A percentile compares a stretch with the other conserved stretches of the same genome.
Evolutionary conservation across 2,113 vertebrate genomes (phyloP).

Genomic region (Pseudorasbora parva): DNA sequence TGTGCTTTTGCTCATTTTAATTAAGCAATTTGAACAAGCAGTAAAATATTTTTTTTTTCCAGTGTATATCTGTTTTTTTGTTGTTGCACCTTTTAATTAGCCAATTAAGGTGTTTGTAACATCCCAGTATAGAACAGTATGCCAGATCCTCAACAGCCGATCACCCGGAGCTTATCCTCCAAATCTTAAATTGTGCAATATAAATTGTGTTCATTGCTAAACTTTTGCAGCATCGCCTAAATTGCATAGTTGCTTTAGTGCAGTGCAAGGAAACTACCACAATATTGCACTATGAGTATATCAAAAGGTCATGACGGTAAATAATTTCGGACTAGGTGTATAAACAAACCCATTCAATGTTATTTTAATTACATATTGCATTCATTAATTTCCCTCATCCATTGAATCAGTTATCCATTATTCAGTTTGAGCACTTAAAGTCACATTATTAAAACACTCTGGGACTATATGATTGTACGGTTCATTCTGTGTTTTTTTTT

Average conservation of each 20-base stretch:
- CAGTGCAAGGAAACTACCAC: neutral
- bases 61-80: too few species aligned
- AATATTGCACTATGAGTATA: too few species aligned
- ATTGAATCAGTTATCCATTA: slow-evolving; percentile 1
- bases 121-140: too few species aligned
- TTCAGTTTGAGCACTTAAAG: neutral
- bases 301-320: neutral
- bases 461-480: neutral
- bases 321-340: neutral
- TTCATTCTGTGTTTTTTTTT: slow-evolving; percentile 3
- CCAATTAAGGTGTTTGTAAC: too few species aligned
- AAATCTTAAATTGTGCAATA: too few species aligned
- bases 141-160: too few species aligned
- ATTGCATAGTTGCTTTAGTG: neutral
- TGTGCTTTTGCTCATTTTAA: too few species aligned
- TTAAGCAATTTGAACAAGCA: too few species aligned
- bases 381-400: neutral
- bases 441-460: neutral
- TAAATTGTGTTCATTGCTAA: neutral
- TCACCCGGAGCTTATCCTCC: too few species aligned
- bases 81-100: too few species aligned
- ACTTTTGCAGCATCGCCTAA: neutral
- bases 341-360: neutral
- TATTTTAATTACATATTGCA: neutral
- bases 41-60: too few species aligned